phyloP scores from a whole-genome alignment of 1,140 invertebrate species.

The Caligus rogercresseyi region DNA sequence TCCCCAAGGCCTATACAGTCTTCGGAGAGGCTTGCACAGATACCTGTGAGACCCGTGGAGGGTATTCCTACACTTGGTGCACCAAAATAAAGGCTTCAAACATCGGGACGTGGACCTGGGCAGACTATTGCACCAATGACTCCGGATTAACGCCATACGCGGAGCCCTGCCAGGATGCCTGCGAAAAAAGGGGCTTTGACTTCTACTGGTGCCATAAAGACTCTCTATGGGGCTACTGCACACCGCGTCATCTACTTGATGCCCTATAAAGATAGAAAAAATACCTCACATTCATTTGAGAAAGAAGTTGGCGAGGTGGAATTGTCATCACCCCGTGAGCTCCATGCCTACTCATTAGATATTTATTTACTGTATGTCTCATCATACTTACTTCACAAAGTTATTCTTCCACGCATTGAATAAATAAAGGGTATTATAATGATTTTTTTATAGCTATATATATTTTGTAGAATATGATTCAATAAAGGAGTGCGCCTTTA shows the following conservation, averaged over 20 bases:
- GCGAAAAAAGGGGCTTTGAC: background rate
- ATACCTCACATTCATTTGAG: too few relatives aligned
- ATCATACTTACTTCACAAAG: too few relatives aligned
- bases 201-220: background rate
- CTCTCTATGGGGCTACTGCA: background rate
- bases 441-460: too few relatives aligned
- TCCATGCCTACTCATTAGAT: too few relatives aligned
- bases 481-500: too few relatives aligned
- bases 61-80: background rate
- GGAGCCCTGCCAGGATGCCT: background rate
- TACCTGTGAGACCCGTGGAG: background rate
- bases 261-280: too few relatives aligned
- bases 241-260: background rate
- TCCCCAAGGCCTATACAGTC: background rate
- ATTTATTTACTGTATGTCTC: too few relatives aligned
- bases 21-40: background rate
- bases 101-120: background rate
- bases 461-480: too few relatives aligned
- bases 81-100: background rate
- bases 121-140: background rate
- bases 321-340: too few relatives aligned
- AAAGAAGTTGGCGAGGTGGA: too few relatives aligned
- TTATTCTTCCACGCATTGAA: too few relatives aligned
- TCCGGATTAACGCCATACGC: background rate
- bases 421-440: too few relatives aligned